A percentile compares a stretch with the other conserved stretches of the same genome.
These are phyloP conservation scores for Chaenodraco wilsoni DNA, from an alignment of 2,797 vertebrate species.

Conservation along the genomic window DNA sequence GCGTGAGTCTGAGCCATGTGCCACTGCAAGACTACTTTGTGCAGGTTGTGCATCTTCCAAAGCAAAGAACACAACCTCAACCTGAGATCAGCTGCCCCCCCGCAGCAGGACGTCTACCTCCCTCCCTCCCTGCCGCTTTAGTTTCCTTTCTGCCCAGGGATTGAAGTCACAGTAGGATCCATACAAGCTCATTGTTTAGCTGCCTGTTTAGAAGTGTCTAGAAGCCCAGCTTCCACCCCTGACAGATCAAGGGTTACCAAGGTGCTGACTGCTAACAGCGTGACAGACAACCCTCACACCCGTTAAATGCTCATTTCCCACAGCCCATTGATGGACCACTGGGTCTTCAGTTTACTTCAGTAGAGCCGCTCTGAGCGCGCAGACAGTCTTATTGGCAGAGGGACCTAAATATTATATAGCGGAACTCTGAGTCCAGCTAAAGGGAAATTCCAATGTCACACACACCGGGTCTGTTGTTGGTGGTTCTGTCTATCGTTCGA, in stretches of 20 bases:
- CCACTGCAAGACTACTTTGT: background rate
- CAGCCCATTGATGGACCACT: constrained; percentile 39
- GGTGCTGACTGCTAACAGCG: constrained; percentile 55
- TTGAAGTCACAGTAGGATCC: constrained; percentile 39
- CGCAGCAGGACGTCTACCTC: background rate
- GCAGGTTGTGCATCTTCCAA: background rate
- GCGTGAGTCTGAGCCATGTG: background rate
- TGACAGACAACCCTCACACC: constrained; percentile 54
- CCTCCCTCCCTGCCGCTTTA: constrained; percentile 12
- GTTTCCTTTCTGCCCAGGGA: constrained; percentile 25
- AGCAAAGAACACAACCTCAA: background rate
- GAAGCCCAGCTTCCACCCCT: constrained; percentile 64
- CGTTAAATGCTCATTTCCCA: constrained; percentile 65
- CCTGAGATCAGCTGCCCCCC: background rate
- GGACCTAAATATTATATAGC: background rate
- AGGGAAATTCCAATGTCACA: background rate
- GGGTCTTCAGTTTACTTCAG: background rate
- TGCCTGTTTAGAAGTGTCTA: constrained; percentile 60
- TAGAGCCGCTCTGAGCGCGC: background rate
- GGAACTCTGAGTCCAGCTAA: background rate
- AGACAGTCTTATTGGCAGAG: background rate
- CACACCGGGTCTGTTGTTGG: background rate
- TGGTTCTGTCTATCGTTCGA: background rate
- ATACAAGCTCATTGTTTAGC: constrained; percentile 62
- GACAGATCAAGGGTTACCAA: constrained; percentile 78